phyloP scores from a whole-genome alignment of 2,113 vertebrate species.

The Gopherus evgoodei region DNA sequence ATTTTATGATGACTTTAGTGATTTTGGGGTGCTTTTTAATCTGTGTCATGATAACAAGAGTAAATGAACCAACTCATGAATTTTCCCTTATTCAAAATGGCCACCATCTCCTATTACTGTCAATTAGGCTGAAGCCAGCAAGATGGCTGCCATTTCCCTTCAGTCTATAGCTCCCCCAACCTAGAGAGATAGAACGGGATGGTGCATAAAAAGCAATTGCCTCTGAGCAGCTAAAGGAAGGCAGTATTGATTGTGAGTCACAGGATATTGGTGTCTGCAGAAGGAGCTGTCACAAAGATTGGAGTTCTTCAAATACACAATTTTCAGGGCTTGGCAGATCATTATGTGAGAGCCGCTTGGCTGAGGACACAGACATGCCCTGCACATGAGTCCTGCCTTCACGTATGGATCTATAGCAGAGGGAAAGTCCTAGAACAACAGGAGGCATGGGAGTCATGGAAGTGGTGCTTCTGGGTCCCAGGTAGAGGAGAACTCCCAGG shows the following conservation, averaged over 20 bases:
- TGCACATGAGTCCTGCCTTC: not conserved
- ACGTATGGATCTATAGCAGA: not conserved
- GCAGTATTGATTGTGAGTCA: not conserved
- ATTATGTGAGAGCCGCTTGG: not conserved
- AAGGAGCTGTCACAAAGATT: not conserved
- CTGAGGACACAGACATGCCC: not conserved
- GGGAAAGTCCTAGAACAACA: not conserved
- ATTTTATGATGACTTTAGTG: not conserved
- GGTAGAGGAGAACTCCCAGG: not conserved
- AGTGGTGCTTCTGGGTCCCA: not conserved
- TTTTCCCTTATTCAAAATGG: not conserved
- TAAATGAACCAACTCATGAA: not conserved
- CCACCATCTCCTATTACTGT: not conserved
- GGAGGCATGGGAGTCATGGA: not conserved
- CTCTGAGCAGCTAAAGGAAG: not conserved
- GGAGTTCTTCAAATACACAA: not conserved
- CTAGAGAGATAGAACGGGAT: not conserved
- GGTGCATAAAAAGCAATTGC: not conserved
- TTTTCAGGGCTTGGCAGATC: not conserved
- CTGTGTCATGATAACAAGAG: not conserved
- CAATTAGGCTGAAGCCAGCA: not conserved
- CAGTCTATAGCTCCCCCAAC: not conserved
- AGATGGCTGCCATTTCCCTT: not conserved
- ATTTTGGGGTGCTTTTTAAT: not conserved
- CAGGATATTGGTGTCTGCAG: not conserved